Evolutionary conservation across 2,797 vertebrate species (phyloP).

Genomic region (Falco rusticolus): DNA sequence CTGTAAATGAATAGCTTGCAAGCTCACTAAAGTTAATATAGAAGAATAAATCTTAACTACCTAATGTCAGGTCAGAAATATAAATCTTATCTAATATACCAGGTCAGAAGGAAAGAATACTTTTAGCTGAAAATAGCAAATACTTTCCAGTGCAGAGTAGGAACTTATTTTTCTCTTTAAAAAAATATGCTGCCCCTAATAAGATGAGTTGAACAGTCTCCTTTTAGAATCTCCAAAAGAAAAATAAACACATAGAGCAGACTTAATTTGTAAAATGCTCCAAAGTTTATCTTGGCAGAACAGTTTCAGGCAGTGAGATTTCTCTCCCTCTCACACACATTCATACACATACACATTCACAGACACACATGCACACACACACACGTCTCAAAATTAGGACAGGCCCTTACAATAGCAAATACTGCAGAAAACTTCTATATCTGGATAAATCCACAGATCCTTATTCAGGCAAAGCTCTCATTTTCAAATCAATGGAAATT

Average conservation of each 20-base stretch:
- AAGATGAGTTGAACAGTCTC: slow-evolving; percentile 69
- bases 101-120: slow-evolving; percentile 67
- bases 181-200: slow-evolving; percentile 64
- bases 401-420: slow-evolving; percentile 16
- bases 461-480: neutral
- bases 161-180: slow-evolving; percentile 55
- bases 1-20: slow-evolving; percentile 63
- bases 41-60: slow-evolving; percentile 72
- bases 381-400: neutral
- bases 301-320: slow-evolving; percentile 63
- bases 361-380: neutral
- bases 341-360: neutral
- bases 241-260: slow-evolving; percentile 75
- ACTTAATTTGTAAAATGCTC: slow-evolving; percentile 80
- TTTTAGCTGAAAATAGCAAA: slow-evolving; percentile 68
- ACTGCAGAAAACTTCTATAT: neutral
- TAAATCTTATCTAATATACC: slow-evolving; percentile 73
- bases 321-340: slow-evolving; percentile 39
- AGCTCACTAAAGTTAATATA: slow-evolving; percentile 64
- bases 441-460: neutral
- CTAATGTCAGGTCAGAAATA: slow-evolving; percentile 73
- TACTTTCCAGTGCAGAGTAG: slow-evolving; percentile 61
- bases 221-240: slow-evolving; percentile 75
- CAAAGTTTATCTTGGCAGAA: slow-evolving; percentile 74
- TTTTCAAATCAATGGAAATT: neutral